These are phyloP conservation scores for Cataglyphis cursor DNA, from an alignment of 2,888 invertebrate genomes.

Conservation along the genomic window DNA sequence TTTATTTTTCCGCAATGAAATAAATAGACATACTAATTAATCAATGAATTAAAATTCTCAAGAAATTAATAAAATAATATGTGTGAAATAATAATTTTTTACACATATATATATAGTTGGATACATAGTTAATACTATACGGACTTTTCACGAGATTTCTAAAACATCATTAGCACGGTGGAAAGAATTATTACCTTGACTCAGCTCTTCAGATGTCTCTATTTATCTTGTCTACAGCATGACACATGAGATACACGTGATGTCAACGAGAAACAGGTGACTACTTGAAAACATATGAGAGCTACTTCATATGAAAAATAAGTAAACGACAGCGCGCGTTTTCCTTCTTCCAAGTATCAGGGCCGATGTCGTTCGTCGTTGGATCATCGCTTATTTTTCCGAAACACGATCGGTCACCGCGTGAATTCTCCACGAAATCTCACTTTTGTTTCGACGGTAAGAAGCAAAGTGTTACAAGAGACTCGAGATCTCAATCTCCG, in stretches of 20 bases:
- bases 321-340: constrained; percentile 20
- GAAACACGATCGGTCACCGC: constrained; percentile 66
- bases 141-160: not conserved
- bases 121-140: not conserved
- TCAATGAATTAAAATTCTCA: not conserved
- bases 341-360: constrained; percentile 24
- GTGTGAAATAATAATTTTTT: no score
- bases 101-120: not conserved
- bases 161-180: not conserved
- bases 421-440: constrained; percentile 55
- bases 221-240: constrained; percentile 11
- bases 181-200: constrained; percentile 20
- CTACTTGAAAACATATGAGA: constrained; percentile 30
- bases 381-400: constrained; percentile 69
- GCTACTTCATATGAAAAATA: constrained; percentile 39
- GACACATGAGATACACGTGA: constrained; percentile 15
- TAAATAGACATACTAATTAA: not conserved
- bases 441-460: constrained; percentile 65
- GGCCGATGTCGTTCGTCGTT: constrained; percentile 50
- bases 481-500: constrained; percentile 32
- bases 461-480: constrained; percentile 46
- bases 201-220: not conserved
- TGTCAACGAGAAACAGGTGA: constrained; percentile 48
- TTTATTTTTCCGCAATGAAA: not conserved
- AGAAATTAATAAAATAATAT: not conserved